Evolutionary conservation across 2,888 invertebrate genomes (phyloP), one percentile per base, ranked within the genome.

Genomic region (Automeris io): DNA sequence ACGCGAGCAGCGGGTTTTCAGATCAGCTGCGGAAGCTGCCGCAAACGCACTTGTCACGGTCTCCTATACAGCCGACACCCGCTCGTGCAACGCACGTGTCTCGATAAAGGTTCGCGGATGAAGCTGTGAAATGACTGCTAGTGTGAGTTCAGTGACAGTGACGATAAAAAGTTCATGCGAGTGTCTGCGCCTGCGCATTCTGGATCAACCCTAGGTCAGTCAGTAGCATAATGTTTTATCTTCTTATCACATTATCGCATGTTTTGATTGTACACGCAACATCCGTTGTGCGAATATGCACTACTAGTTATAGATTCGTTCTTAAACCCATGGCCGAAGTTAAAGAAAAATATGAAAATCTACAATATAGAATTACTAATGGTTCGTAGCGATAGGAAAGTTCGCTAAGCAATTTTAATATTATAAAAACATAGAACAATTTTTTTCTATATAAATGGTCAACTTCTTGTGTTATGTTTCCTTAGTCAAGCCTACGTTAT

Each of bases 11-110:
- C 44, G 51, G 58, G 46, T 48, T 57, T 62, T 52, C 82, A 83
- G 62, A 79, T 63, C 71, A 70, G 72, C 64, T 59, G 70, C 70
- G 76, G 82, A 83, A 77, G 83, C 82, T 83, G 83, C 73, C 74
- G 67, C 70, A 64, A 51, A 57, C 80, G 70, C 78, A 80, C 82
- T 72, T 77, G 76, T 70, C 62, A 50, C 42, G 46, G 61, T 58
- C 51, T 41, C 46, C 12, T 21, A 18, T 36, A 37, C 35, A 37
- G 37, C 42, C 51, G 43, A 51, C 45, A 34, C 45, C 39, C 50
- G 39, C 46, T 47, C 59, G 50, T 52, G 49, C 44, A 43, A 41
- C 48, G 45, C 61, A 62, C 29, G 29, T 29, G 29, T 29, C 13
- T 11, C 18, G 5, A 32, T 25, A 42, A 47, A 54, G n/a, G 45